A percentile compares a stretch with the other conserved stretches of the same genome.
These are phyloP conservation scores for Megalonaias nervosa DNA, from an alignment of 1,140 invertebrate species.

Conservation along the genomic window DNA sequence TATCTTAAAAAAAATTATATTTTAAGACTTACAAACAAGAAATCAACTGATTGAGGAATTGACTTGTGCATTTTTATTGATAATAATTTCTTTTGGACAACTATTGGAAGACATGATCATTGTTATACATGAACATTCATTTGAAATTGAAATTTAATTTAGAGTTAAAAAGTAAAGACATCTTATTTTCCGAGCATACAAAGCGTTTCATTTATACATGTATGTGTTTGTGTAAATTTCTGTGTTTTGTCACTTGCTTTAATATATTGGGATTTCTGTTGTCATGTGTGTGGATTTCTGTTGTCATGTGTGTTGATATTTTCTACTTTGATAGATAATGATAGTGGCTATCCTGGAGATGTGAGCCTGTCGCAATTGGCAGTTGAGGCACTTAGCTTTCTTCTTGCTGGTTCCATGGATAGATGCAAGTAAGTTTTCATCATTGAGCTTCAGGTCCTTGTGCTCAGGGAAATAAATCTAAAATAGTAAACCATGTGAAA, in stretches of 20 bases:
- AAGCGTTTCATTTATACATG: not conserved
- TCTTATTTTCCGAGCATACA: not conserved
- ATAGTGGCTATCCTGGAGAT: conserved; percentile 28
- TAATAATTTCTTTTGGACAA: too few species aligned
- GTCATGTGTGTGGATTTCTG: not conserved
- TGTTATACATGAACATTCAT: not conserved
- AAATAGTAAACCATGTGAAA: too few species aligned
- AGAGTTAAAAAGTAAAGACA: not conserved
- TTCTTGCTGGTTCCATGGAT: conserved; percentile 66
- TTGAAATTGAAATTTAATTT: not conserved
- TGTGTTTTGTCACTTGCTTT: not conserved
- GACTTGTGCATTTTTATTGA: too few species aligned
- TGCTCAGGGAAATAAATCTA: too few species aligned
- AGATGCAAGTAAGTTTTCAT: conserved; percentile 52
- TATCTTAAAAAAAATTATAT: too few species aligned
- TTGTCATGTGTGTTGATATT: not conserved
- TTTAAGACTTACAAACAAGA: too few species aligned
- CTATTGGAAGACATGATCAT: too few species aligned
- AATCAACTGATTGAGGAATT: too few species aligned
- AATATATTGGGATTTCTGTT: not conserved
- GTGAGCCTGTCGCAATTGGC: conserved; percentile 50
- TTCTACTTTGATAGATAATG: conserved; percentile 32
- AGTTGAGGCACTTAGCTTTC: conserved; percentile 65
- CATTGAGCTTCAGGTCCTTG: too few species aligned
- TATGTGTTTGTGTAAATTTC: not conserved